Base-by-base conservation (phyloP, 2,797 vertebrate species). In the Molossus alvarezi region DNA sequence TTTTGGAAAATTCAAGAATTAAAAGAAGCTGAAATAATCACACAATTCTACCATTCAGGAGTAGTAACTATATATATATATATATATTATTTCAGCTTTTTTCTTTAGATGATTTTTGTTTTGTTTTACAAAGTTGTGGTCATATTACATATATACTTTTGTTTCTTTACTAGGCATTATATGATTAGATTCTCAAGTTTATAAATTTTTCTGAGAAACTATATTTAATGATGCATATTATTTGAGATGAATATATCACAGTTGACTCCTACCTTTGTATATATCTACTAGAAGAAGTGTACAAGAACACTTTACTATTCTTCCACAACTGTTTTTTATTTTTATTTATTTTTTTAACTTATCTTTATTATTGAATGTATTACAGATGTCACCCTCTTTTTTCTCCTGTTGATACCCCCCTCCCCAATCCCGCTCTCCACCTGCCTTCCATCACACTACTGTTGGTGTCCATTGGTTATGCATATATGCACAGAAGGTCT, bases 61-160 rank as follows among this genome's bases (percentile, higher is more conserved):
- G 55, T 29, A 77, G 51, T 82, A 77, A 92, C 12, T 45, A 69
- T 45, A 48, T 20, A 41, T 45, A 69, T 45, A 69, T 45, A 48
- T 20, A 41, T 73, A 51, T 10, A 65, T 17, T 58, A 8, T 72
- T 89, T 65, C 79, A 37, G 45, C 9, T 65, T 73, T 79, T 85
- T 41, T 77, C 48, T 88, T 81, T 71, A 64, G 17, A 76, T 71
- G 25, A 72, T n/a, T 41, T 79, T 64, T 65, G 17, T 65, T 64
- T 64, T 88, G 57, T 75, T 95, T 92, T 82, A 75, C 25, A 76
- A 65, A 90, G 67, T 7, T 86, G 58, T 88, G 45, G 53, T 71
- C 53, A 57, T 90, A 91, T 51, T 58, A 72, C 3, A 72, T 17
- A 80, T 5, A 71, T 45, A 58, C 82, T 37, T 71, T 82, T 72